These are phyloP conservation scores for Dynastes tityus DNA, from an alignment of 2,888 invertebrate species.

Conservation along the genomic window DNA sequence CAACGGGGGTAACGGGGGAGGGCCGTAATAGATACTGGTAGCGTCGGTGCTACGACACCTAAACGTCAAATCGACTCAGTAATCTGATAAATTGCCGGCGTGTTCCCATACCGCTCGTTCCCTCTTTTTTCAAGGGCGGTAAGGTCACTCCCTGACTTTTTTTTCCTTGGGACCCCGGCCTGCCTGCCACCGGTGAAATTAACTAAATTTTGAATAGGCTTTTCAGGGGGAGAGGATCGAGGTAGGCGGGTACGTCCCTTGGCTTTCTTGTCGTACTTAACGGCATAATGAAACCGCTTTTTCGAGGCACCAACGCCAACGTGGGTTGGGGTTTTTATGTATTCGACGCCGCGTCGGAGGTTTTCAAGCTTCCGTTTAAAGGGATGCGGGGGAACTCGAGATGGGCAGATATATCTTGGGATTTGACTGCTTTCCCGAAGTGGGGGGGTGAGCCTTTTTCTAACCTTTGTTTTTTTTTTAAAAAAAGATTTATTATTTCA, in stretches of 20 bases:
- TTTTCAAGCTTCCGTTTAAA: not conserved
- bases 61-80: constrained; percentile 43
- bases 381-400: not conserved
- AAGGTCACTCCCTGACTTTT: not conserved
- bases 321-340: not conserved
- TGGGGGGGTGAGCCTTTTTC: not conserved
- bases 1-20: not conserved
- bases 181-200: constrained; percentile 28
- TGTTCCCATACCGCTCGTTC: not conserved
- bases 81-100: constrained; percentile 42
- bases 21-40: not conserved
- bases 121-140: not conserved
- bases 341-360: not conserved
- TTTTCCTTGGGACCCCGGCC: not conserved
- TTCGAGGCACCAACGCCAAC: not conserved
- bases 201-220: constrained; percentile 45
- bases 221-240: constrained; percentile 7
- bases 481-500: no score
- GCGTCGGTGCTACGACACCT: constrained; percentile 30
- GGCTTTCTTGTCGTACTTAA: constrained; percentile 31
- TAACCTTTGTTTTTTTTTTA: not conserved
- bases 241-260: constrained; percentile 14
- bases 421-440: not conserved
- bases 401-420: not conserved
- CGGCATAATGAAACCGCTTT: constrained; percentile 37